Conservation (phyloP, 2,113 vertebrate genomes). For the Macroglossus sobrinus region DNA sequence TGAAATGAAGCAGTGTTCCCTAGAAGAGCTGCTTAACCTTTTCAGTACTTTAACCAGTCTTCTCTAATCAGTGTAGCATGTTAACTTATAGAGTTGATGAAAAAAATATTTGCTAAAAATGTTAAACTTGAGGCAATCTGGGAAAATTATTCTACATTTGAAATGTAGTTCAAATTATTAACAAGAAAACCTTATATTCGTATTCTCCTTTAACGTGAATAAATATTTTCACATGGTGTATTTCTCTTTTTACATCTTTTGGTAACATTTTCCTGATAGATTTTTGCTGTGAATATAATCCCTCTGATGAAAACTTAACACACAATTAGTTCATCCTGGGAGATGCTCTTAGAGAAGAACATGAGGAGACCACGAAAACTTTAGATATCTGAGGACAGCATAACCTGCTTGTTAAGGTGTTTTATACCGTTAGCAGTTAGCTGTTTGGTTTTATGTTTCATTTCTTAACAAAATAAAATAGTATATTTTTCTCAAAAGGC, state of each 20-base stretch:
- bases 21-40: neutral
- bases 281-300: neutral
- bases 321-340: neutral
- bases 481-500: neutral
- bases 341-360: neutral
- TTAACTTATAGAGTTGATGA: neutral
- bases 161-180: neutral
- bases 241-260: neutral
- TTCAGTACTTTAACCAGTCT: neutral
- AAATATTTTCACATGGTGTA: neutral
- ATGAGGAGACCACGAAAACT: neutral
- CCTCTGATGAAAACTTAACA: neutral
- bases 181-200: neutral
- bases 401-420: neutral
- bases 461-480: slow-evolving; percentile 34
- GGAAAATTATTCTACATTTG: neutral
- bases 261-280: neutral
- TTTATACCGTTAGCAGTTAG: neutral
- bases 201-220: neutral
- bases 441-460: neutral
- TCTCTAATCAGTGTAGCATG: neutral
- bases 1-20: neutral
- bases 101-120: neutral
- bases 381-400: neutral
- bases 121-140: neutral